Evolutionary conservation across 2,888 invertebrate species (phyloP).

Genomic region (Punctoribates punctum): DNA sequence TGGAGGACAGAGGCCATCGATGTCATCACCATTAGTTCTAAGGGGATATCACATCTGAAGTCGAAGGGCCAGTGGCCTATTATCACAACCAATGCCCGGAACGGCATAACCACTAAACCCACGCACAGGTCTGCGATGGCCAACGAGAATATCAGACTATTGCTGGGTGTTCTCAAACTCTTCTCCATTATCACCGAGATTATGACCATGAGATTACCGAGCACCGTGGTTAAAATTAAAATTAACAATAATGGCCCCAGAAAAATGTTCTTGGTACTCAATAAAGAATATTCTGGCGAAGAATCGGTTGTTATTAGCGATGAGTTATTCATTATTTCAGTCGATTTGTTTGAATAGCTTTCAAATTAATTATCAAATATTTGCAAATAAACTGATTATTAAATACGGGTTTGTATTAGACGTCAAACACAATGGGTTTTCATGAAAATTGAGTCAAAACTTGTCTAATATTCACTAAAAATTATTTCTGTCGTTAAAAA

Average conservation of each 20-base stretch:
- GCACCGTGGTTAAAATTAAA: background rate
- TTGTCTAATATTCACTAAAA: no score
- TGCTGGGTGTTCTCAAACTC: constrained; percentile 11
- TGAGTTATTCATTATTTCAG: background rate
- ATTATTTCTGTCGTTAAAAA: no score
- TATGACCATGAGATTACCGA: constrained; percentile 17
- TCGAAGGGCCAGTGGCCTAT: constrained; percentile 23
- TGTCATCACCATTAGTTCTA: background rate
- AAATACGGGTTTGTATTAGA: no score
- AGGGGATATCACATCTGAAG: background rate
- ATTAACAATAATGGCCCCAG: background rate
- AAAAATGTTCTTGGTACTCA: background rate
- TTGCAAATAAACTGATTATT: no score
- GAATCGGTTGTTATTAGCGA: background rate
- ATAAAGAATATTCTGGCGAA: background rate
- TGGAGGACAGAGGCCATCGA: background rate
- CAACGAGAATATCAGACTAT: constrained; percentile 19
- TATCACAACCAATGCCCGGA: background rate
- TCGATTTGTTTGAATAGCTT: background rate
- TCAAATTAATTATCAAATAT: no score
- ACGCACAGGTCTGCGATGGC: constrained; percentile 14
- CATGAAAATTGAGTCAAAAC: no score
- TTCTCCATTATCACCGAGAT: background rate
- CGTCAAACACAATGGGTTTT: no score
- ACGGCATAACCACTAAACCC: constrained; percentile 22